A percentile compares a stretch with the other conserved stretches of the same genome.
These are phyloP conservation scores for Odontocolon sp. DNA, from an alignment of 2,888 invertebrate genomes.

Conservation along the genomic window DNA sequence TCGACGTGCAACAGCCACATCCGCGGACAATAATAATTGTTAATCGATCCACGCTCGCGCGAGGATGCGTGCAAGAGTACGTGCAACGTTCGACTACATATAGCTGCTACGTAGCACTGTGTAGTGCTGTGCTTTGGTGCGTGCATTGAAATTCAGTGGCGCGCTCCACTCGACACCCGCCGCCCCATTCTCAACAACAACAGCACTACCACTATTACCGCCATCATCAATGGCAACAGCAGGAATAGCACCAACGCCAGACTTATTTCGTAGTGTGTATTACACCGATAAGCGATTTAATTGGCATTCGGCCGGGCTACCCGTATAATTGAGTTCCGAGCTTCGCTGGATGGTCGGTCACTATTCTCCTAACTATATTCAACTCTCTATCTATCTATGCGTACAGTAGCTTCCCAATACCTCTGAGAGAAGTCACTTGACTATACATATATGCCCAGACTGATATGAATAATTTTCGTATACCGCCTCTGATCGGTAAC, in stretches of 20 bases:
- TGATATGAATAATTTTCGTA: constrained; percentile 7
- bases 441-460: neutral
- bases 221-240: constrained; percentile 15
- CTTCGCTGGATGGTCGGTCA: constrained; percentile 67
- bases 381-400: constrained; percentile 26
- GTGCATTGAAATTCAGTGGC: constrained; percentile 69
- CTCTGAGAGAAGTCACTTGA: neutral
- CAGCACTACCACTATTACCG: neutral
- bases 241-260: constrained; percentile 46
- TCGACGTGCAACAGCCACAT: constrained; percentile 65
- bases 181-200: constrained; percentile 26
- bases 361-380: constrained; percentile 11
- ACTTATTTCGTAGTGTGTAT: constrained; percentile 75
- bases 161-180: constrained; percentile 68
- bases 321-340: constrained; percentile 79
- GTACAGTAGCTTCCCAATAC: constrained; percentile 1
- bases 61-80: constrained; percentile 47
- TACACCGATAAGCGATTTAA: constrained; percentile 73
- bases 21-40: constrained; percentile 68
- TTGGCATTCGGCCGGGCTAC: constrained; percentile 77
- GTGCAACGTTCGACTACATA: constrained; percentile 30
- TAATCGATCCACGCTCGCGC: constrained; percentile 66
- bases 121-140: constrained; percentile 51
- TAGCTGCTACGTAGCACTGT: neutral
- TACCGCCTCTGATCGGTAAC: neutral